Evolutionary conservation across 2,888 invertebrate genomes (phyloP).

Genomic region (Drosophila testacea): DNA sequence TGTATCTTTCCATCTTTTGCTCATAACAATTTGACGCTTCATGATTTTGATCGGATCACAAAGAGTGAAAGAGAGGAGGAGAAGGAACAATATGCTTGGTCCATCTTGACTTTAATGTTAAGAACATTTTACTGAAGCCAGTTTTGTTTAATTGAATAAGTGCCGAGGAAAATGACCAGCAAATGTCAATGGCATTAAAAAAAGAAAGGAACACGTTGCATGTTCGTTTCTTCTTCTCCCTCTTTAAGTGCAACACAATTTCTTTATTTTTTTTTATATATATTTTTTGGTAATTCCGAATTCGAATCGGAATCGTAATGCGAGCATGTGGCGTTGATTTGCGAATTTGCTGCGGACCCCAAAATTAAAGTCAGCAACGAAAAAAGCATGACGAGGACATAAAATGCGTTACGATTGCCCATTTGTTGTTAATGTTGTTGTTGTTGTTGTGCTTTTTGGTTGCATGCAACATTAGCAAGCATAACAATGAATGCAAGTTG

Average conservation of each 20-base stretch:
- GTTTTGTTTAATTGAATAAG: constrained; percentile 76
- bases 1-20: constrained; percentile 67
- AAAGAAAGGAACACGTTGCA: constrained; percentile 30
- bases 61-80: background rate
- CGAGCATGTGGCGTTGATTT: constrained; percentile 68
- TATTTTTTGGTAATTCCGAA: constrained; percentile 17
- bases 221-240: constrained; percentile 24
- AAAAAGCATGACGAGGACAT: constrained; percentile 61
- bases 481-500: constrained; percentile 41
- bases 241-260: constrained; percentile 4
- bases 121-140: constrained; percentile 31
- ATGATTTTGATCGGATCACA: constrained; percentile 65
- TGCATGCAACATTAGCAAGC: constrained; percentile 58
- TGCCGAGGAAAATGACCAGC: constrained; percentile 25
- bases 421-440: background rate
- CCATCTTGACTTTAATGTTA: constrained; percentile 24
- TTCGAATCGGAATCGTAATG: background rate
- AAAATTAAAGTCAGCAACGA: constrained; percentile 49
- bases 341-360: constrained; percentile 54
- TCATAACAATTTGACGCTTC: constrained; percentile 81
- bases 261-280: constrained; percentile 12
- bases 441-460: constrained; percentile 33
- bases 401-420: constrained; percentile 63
- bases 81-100: constrained; percentile 13
- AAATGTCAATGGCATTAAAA: constrained; percentile 56